These are phyloP conservation scores for Chlorocebus sabaeus DNA, from an alignment of 2,113 vertebrate species.

Conservation along the genomic window DNA sequence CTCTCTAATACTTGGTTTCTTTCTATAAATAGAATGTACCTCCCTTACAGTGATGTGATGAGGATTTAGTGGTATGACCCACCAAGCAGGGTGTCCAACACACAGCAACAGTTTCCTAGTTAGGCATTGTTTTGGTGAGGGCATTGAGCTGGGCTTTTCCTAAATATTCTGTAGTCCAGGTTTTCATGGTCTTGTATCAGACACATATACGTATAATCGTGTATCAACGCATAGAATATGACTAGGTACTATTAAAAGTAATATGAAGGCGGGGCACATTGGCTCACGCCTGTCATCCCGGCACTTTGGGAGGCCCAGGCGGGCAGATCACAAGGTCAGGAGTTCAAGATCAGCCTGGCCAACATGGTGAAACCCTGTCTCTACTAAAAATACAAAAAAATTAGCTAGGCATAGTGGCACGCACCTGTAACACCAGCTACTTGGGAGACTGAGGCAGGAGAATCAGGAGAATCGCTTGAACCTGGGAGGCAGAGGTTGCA, in stretches of 20 bases:
- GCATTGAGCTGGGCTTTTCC: not conserved
- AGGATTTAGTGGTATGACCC: not conserved
- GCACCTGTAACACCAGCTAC: too few relatives aligned
- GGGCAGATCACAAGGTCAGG: too few relatives aligned
- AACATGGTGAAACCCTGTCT: too few relatives aligned
- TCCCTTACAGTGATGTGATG: not conserved
- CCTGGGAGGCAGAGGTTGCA: too few relatives aligned
- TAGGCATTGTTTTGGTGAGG: not conserved
- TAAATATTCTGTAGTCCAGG: not conserved
- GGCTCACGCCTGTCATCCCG: too few relatives aligned
- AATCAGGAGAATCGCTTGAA: too few relatives aligned
- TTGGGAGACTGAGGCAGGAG: too few relatives aligned
- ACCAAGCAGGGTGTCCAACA: not conserved
- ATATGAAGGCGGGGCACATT: too few relatives aligned
- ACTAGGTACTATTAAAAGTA: not conserved
- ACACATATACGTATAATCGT: not conserved
- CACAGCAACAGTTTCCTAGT: not conserved
- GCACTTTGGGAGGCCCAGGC: too few relatives aligned
- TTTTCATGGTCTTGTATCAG: not conserved
- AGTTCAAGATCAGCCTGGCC: too few relatives aligned
- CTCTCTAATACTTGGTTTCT: not conserved
- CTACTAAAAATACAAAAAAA: too few relatives aligned
- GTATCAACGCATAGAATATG: not conserved
- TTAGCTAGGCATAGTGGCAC: too few relatives aligned
- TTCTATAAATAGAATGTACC: not conserved